These are phyloP conservation scores for Bombus cullumanus DNA, from an alignment of 1,140 invertebrate species.

Conservation along the genomic window DNA sequence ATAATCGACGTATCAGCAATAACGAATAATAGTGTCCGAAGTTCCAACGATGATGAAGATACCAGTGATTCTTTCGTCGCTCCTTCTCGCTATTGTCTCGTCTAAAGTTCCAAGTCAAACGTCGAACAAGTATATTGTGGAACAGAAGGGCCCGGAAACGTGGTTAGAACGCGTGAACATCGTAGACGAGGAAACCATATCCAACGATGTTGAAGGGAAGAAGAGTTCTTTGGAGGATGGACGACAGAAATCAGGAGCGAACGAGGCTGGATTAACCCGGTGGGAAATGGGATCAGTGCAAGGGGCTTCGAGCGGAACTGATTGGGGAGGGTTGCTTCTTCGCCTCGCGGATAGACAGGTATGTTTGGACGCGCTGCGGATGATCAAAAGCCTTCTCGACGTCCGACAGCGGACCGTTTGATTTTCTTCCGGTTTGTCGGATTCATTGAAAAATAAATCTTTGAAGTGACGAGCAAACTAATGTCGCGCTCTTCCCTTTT, in stretches of 20 bases:
- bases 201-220: too few relatives aligned
- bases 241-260: constrained; percentile 11
- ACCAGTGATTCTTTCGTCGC: background rate
- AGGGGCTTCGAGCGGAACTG: constrained; percentile 23
- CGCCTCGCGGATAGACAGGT: background rate
- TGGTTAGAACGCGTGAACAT: background rate
- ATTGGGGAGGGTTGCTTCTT: constrained; percentile 21
- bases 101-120: background rate
- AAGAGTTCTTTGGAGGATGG: background rate
- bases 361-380: constrained; percentile 5
- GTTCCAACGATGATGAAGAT: constrained; percentile 36
- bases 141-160: background rate
- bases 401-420: background rate
- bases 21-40: constrained; percentile 26
- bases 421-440: background rate
- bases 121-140: background rate
- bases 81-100: background rate
- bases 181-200: background rate
- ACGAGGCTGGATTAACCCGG: constrained; percentile 7
- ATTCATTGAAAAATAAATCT: background rate
- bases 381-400: background rate
- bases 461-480: background rate
- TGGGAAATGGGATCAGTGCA: constrained; percentile 5
- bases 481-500: background rate
- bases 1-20: constrained; percentile 36